phyloP scores from a whole-genome alignment of 2,113 vertebrate genomes.

The Stomatorhinus ivindoensis region DNA sequence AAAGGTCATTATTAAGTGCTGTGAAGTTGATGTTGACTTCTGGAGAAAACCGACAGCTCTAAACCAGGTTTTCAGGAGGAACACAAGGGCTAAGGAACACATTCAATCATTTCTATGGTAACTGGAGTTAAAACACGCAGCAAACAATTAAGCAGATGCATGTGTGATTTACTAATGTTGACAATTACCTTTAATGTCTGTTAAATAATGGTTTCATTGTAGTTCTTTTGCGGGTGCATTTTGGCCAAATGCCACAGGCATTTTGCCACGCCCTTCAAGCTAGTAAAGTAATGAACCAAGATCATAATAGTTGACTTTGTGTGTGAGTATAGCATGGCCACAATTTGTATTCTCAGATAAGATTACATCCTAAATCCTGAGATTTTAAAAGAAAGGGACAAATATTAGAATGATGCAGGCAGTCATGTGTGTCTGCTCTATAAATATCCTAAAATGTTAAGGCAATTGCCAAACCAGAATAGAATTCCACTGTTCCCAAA shows the following conservation, averaged over 20 bases:
- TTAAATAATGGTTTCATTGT: background rate
- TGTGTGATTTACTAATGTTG: background rate
- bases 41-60: background rate
- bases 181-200: background rate
- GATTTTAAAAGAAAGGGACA: background rate
- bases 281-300: background rate
- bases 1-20: background rate
- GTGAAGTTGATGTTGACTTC: background rate
- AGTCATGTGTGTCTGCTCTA: background rate
- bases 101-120: background rate
- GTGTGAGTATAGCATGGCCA: background rate
- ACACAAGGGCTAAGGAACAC: background rate
- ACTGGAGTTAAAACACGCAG: background rate
- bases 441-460: background rate
- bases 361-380: background rate
- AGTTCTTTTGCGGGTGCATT: background rate
- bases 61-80: background rate
- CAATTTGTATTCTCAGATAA: background rate
- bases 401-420: background rate
- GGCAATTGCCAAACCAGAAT: background rate
- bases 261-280: background rate
- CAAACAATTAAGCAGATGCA: background rate
- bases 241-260: background rate
- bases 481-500: background rate
- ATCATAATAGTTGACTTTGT: background rate